phyloP scores from a whole-genome alignment of 1,140 invertebrate species.

The Lithobius niger region DNA sequence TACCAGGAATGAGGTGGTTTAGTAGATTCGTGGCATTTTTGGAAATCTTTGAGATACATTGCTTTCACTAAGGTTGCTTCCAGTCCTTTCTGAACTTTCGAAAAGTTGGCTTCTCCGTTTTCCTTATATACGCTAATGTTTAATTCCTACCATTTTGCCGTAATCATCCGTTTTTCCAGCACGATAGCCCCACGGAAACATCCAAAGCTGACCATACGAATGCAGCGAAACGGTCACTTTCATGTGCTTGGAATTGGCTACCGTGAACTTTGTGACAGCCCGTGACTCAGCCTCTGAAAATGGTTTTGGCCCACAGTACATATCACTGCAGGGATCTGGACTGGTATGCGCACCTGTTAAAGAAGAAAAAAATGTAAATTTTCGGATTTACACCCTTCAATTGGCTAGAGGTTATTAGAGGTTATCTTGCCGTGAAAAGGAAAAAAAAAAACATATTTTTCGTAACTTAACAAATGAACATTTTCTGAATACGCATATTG shows the following conservation, averaged over 20 bases:
- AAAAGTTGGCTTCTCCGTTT: too few species aligned
- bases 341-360: slow-evolving; percentile 14
- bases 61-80: too few species aligned
- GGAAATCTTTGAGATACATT: too few species aligned
- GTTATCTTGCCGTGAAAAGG: too few species aligned
- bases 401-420: too few species aligned
- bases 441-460: too few species aligned
- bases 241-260: neutral
- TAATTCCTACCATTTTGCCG: slow-evolving; percentile 5
- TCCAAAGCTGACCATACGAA: slow-evolving; percentile 49
- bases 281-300: neutral
- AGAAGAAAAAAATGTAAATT: neutral
- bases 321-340: slow-evolving; percentile 9
- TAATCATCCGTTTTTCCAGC: slow-evolving; percentile 37
- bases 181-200: slow-evolving; percentile 73
- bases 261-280: neutral
- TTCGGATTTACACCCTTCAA: too few species aligned
- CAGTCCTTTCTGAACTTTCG: too few species aligned
- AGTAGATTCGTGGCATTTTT: too few species aligned
- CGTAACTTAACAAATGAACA: too few species aligned
- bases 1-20: too few species aligned
- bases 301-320: neutral
- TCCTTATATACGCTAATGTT: neutral
- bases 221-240: neutral
- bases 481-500: too few species aligned